phyloP scores from a whole-genome alignment of 2,113 vertebrate genomes.

The Microtus montanus region DNA sequence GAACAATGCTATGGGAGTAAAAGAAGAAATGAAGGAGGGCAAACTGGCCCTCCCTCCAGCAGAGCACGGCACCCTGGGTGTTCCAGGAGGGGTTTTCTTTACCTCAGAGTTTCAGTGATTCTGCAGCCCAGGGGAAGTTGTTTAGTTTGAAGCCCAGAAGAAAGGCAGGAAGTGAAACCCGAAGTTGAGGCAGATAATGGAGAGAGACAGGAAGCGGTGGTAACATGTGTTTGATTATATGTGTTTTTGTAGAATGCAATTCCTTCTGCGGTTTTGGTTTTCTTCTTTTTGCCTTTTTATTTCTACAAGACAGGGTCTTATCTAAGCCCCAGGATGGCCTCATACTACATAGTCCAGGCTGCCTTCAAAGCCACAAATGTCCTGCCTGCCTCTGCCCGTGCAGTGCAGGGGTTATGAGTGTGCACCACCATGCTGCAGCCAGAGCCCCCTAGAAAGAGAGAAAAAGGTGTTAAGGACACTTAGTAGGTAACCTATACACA shows the following conservation, averaged over 20 bases:
- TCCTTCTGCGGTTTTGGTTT: not conserved
- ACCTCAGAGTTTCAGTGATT: not conserved
- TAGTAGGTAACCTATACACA: not conserved
- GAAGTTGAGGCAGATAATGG: not conserved
- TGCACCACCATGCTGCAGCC: not conserved
- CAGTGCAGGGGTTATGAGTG: not conserved
- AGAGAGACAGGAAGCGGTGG: not conserved
- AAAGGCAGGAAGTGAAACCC: not conserved
- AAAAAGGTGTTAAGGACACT: not conserved
- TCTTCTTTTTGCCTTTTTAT: too few species aligned
- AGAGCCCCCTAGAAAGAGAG: not conserved
- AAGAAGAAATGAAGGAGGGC: not conserved
- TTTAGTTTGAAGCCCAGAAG: not conserved
- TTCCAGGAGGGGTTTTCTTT: not conserved
- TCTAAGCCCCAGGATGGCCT: not conserved
- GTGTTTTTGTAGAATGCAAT: not conserved
- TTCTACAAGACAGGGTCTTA: not conserved
- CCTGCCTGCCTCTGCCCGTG: not conserved
- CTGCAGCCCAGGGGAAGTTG: not conserved
- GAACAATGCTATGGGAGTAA: not conserved
- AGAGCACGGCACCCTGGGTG: not conserved
- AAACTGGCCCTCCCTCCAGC: too few species aligned
- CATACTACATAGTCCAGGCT: not conserved
- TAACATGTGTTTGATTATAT: not conserved
- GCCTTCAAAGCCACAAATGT: not conserved